Conservation (phyloP, 2,888 invertebrate genomes). For the Dryadula phaetusa region DNA sequence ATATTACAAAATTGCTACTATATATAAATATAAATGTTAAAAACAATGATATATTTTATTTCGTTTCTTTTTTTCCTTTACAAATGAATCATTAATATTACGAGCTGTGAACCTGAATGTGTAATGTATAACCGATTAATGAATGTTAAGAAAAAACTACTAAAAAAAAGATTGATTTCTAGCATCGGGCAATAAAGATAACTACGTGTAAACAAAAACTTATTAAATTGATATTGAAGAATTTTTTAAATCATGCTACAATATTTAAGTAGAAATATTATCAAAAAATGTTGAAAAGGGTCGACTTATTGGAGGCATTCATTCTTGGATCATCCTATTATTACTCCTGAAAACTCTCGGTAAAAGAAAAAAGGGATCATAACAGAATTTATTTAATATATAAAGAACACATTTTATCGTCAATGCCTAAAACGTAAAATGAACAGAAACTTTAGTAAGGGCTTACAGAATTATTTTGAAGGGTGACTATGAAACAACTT, state of each 20-base stretch:
- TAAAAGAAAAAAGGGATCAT: slow-evolving; percentile 76
- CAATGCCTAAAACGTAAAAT: slow-evolving; percentile 64
- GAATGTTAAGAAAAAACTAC: neutral
- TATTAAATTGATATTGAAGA: slow-evolving; percentile 22
- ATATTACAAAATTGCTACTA: too few species aligned
- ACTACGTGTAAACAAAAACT: neutral
- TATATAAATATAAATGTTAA: too few species aligned
- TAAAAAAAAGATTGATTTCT: neutral
- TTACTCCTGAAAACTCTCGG: slow-evolving; percentile 66
- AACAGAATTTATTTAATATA: slow-evolving; percentile 76
- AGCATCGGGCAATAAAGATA: neutral
- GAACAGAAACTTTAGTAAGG: slow-evolving; percentile 67
- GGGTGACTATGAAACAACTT: slow-evolving; percentile 78
- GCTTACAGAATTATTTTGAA: slow-evolving; percentile 77
- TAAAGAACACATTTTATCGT: slow-evolving; percentile 73
- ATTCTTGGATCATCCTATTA: slow-evolving; percentile 76
- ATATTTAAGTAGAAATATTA: slow-evolving; percentile 37
- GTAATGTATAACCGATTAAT: too few species aligned
- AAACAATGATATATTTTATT: too few species aligned
- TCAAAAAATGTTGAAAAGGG: slow-evolving; percentile 57
- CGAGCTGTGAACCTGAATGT: too few species aligned
- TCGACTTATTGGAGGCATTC: slow-evolving; percentile 73
- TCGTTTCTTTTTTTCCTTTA: too few species aligned
- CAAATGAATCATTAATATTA: too few species aligned
- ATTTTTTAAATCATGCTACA: slow-evolving; percentile 25